Conservation (phyloP, 2,888 invertebrate species). For the Sympetrum striolatum region DNA sequence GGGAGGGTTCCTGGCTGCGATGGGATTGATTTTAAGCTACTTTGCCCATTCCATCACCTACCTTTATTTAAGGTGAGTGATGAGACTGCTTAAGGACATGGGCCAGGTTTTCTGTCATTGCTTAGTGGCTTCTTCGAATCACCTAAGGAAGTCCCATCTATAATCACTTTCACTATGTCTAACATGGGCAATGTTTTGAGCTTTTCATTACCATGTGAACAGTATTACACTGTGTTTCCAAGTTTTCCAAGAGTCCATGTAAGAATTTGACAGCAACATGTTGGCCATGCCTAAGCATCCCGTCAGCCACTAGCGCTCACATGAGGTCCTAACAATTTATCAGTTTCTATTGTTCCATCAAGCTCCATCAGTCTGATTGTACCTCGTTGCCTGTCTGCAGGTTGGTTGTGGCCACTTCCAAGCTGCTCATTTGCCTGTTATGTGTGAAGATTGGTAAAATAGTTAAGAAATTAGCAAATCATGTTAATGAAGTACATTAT, state of each 20-base stretch:
- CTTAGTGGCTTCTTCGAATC: background rate
- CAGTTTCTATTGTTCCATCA: conserved; percentile 30
- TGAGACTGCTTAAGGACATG: conserved; percentile 27
- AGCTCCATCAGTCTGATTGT: conserved; percentile 28
- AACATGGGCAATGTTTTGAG: background rate
- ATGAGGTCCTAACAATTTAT: conserved; percentile 1
- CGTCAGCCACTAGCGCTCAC: conserved; percentile 37
- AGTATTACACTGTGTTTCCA: background rate
- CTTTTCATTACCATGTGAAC: background rate
- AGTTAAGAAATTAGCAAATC: background rate
- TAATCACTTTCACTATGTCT: background rate
- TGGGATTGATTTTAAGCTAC: conserved; percentile 83
- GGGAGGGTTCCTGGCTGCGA: conserved; percentile 81
- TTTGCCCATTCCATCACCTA: conserved; percentile 81
- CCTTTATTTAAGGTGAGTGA: conserved; percentile 76
- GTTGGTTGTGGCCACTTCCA: conserved; percentile 25
- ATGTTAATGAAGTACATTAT: background rate
- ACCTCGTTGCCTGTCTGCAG: conserved; percentile 38
- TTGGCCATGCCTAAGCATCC: conserved; percentile 38
- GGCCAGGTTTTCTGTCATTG: conserved; percentile 19
- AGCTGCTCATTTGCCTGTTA: background rate
- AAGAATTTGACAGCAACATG: conserved; percentile 31
- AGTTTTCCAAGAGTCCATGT: background rate
- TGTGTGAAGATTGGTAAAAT: conserved; percentile 11
- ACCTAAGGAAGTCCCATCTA: background rate